Percentiles rank a stretch among this genome's conserved stretches.
Evolutionary conservation across 2,888 invertebrate species (phyloP).

Genomic region (Agrotis clavis): DNA sequence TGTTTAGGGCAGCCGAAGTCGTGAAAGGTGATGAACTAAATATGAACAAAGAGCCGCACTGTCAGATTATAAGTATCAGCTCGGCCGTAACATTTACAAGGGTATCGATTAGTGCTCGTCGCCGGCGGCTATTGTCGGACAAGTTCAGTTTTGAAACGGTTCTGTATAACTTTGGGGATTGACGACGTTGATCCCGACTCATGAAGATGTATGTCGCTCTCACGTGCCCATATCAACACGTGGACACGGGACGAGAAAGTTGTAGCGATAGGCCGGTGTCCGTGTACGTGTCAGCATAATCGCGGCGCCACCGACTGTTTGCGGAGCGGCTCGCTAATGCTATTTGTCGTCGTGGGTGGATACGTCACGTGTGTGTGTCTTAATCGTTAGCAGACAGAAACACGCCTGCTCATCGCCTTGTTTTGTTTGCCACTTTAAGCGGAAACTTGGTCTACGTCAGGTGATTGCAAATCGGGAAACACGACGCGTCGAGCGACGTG

Average conservation of each 20-base stretch:
- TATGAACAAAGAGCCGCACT: constrained; percentile 81
- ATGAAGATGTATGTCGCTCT: constrained; percentile 71
- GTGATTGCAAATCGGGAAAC: constrained; percentile 78
- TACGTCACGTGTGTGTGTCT: constrained; percentile 86
- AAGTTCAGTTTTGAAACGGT: constrained; percentile 62
- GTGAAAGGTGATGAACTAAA: constrained; percentile 86
- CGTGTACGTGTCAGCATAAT: constrained; percentile 82
- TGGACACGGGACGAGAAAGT: constrained; percentile 77
- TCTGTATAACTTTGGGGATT: constrained; percentile 70
- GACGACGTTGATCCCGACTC: constrained; percentile 75
- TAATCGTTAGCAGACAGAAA: constrained; percentile 87
- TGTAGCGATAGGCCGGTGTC: constrained; percentile 72
- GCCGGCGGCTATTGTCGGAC: constrained; percentile 60
- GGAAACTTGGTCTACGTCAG: constrained; percentile 80
- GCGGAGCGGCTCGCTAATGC: constrained; percentile 85
- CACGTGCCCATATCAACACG: constrained; percentile 78
- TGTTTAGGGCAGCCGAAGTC: constrained; percentile 86
- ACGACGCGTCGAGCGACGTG: constrained; percentile 63
- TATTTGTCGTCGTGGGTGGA: constrained; percentile 85
- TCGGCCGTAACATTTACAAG: constrained; percentile 75
- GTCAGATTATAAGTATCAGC: constrained; percentile 79
- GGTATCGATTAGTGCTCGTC: constrained; percentile 66
- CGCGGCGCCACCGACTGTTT: constrained; percentile 85
- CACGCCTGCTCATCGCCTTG: constrained; percentile 83
- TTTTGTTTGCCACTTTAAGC: constrained; percentile 85